Conservation (phyloP, 2,113 vertebrate species). For the Gymnarchus niloticus region DNA sequence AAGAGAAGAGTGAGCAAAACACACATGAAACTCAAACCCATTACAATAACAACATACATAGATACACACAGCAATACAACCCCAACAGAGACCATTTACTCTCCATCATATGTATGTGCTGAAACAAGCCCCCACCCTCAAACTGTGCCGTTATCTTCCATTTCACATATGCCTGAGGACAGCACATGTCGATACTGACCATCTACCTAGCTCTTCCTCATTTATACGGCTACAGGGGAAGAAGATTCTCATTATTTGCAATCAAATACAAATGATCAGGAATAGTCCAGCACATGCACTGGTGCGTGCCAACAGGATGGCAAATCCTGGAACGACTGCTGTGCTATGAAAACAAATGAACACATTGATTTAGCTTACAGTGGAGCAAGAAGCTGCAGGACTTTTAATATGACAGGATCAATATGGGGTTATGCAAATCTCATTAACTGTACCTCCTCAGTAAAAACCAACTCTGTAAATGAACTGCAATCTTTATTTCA, state of each 20-base stretch:
- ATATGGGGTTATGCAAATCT: neutral
- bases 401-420: neutral
- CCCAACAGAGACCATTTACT: no score
- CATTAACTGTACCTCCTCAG: neutral
- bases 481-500: neutral
- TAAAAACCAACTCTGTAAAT: neutral
- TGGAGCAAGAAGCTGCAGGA: neutral
- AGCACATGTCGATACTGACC: neutral
- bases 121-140: no score
- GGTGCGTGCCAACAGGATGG: neutral
- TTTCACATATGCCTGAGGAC: neutral
- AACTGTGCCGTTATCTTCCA: no score
- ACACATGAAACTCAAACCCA: no score
- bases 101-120: no score
- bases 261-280: neutral
- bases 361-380: neutral
- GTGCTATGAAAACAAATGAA: neutral
- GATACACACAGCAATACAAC: no score
- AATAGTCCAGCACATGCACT: neutral
- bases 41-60: no score
- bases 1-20: no score
- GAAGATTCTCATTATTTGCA: neutral
- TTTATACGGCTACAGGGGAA: neutral
- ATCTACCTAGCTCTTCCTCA: neutral
- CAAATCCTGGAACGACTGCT: neutral